Base-by-base conservation (phyloP, 2,888 invertebrate species). In the Copidosoma aretas region DNA sequence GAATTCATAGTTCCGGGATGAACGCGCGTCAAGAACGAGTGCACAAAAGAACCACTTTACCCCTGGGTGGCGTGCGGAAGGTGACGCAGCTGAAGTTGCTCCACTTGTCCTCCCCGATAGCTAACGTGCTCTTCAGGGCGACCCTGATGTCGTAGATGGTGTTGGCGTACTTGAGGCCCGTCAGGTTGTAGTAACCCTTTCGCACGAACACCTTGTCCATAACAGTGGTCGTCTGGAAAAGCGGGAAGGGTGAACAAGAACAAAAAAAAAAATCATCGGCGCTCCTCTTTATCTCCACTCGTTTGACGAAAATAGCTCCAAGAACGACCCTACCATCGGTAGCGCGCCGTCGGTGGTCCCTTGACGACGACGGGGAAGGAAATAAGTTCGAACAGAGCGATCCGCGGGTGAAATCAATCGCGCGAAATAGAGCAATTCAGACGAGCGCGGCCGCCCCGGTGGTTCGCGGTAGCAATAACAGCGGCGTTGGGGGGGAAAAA, bases 81-180 rank as follows among this genome's bases (percentile, higher is more conserved):
- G 88, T 84, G 59, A 86, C 81, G 49, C 86, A 87, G 54, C 88
- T 87, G 72, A 89, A 89, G 61, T 89, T 84, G 52, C 94, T 93
- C 93, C 93, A 94, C 82, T 88, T 86, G 14, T 83, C 86, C 69
- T 89, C 88, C 39, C 87, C 87, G 51, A 76, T 78, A 5, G 83
- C 81, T 22, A 84, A 79, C 1, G 85, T 84, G 21, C 91, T 88
- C 78, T 88, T 89, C 67, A 91, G 87, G 69, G 89, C 89, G 62
- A 93, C 89, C 73, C 92, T 86, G 1, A 93, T 87, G 73, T 91
- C 90, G 84, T 93, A 94, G 60, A 88, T 86, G 73, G 88, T 86
- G 78, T 91, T 88, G 0, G 92, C 89, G 83, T 89, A 90, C 65
- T 87, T 86, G 56, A 92, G 82, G 73, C 86, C 84, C 12, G 86